phyloP scores from a whole-genome alignment of 2,113 vertebrate species.

The Aegypius monachus region DNA sequence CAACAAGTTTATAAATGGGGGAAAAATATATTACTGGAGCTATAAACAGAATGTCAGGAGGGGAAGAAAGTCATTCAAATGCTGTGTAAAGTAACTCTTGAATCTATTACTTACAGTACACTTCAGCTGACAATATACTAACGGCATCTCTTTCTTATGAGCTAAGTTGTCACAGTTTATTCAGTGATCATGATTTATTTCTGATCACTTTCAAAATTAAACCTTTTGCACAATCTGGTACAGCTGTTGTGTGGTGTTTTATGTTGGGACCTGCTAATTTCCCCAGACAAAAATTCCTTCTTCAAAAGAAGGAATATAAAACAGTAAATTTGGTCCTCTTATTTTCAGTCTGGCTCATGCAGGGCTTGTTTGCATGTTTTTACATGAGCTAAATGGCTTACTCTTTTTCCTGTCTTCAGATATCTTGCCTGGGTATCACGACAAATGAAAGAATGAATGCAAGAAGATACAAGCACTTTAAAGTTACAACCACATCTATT shows the following conservation, averaged over 20 bases:
- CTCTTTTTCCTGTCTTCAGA: slow-evolving; percentile 73
- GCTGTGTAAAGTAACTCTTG: neutral
- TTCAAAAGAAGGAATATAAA: neutral
- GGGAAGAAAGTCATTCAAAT: neutral
- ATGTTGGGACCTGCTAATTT: neutral
- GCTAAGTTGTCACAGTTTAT: neutral
- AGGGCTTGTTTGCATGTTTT: neutral
- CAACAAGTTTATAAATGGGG: neutral
- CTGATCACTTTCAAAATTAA: neutral
- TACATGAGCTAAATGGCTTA: neutral
- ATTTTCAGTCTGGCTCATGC: neutral
- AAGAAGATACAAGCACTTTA: slow-evolving; percentile 99
- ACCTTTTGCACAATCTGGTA: neutral
- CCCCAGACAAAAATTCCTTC: neutral
- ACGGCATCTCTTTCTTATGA: neutral
- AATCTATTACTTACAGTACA: neutral
- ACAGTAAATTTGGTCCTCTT: neutral
- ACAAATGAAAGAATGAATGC: slow-evolving; percentile 99
- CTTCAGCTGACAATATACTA: neutral
- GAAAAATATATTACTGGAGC: neutral
- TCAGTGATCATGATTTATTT: neutral
- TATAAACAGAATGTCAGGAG: neutral
- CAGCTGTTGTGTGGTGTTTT: neutral
- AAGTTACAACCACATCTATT: slow-evolving; percentile 98
- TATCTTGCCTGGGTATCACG: slow-evolving; percentile 95